Evolutionary conservation across 2,888 invertebrate genomes (phyloP).

Genomic region (Clepsis dumicolana): DNA sequence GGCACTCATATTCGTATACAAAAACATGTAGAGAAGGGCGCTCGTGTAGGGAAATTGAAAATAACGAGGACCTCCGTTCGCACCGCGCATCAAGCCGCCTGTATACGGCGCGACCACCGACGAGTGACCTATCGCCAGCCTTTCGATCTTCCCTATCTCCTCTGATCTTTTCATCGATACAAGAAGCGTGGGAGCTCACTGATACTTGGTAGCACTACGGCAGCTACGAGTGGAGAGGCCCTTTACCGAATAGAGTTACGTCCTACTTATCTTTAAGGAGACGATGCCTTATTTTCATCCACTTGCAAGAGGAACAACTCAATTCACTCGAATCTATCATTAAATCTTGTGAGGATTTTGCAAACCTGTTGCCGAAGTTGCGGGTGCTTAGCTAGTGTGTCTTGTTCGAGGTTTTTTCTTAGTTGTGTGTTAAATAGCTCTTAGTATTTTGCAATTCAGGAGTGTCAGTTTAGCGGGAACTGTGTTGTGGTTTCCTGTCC

Average conservation of each 20-base stretch:
- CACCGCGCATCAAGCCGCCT: constrained; percentile 80
- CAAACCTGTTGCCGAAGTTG: constrained; percentile 27
- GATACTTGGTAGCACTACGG: constrained; percentile 72
- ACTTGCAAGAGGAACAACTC: constrained; percentile 72
- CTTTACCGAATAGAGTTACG: constrained; percentile 84
- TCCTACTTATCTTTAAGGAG: constrained; percentile 84
- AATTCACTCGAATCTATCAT: constrained; percentile 56
- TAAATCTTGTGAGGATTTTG: constrained; percentile 29
- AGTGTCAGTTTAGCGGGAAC: constrained; percentile 53
- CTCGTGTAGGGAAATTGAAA: constrained; percentile 85
- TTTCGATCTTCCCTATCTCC: constrained; percentile 69
- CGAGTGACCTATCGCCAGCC: constrained; percentile 69
- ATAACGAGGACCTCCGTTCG: constrained; percentile 84
- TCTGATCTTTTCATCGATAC: constrained; percentile 67
- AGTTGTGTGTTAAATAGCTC: constrained; percentile 37
- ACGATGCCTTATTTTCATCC: constrained; percentile 82
- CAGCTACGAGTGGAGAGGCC: constrained; percentile 79
- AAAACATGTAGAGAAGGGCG: constrained; percentile 77
- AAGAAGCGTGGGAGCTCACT: constrained; percentile 67
- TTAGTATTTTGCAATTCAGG: constrained; percentile 49
- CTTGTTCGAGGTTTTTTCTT: neutral
- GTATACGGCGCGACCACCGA: constrained; percentile 69
- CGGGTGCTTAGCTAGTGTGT: neutral
- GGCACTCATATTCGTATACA: constrained; percentile 73
- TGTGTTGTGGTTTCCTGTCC: constrained; percentile 62